Evolutionary conservation across 2,113 vertebrate genomes (phyloP).

Genomic region (Blennius ocellaris): DNA sequence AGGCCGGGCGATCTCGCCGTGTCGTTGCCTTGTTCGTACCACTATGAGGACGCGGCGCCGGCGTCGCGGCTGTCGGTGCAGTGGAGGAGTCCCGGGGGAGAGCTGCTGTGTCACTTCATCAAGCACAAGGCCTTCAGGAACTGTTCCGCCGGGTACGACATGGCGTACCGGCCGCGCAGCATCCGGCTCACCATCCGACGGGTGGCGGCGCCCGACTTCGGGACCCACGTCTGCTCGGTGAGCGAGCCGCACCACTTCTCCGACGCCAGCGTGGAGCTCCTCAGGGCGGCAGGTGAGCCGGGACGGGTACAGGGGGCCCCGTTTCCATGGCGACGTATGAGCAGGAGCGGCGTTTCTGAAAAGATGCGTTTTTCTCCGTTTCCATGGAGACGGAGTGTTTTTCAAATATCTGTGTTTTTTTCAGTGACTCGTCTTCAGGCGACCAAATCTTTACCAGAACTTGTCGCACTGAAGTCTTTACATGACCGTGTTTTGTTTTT

Average conservation of each 20-base stretch:
- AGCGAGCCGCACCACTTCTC: constrained; percentile 79
- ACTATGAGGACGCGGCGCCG: constrained; percentile 63
- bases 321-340: no score
- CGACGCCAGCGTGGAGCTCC: constrained; percentile 71
- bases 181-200: constrained; percentile 70
- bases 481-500: no score
- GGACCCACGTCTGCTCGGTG: constrained; percentile 79
- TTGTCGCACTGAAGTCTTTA: no score
- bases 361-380: no score
- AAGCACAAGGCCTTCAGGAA: constrained; percentile 82
- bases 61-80: constrained; percentile 79
- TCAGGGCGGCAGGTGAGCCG: constrained; percentile 65
- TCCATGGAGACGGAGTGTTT: no score
- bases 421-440: no score
- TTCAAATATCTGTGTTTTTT: no score
- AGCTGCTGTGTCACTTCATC: constrained; percentile 83
- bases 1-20: constrained; percentile 26
- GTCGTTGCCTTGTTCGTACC: constrained; percentile 70
- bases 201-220: constrained; percentile 64
- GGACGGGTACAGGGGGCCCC: no score
- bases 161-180: constrained; percentile 69
- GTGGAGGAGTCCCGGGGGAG: constrained; percentile 76
- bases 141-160: constrained; percentile 76
- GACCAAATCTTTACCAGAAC: no score
- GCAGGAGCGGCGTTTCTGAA: no score